phyloP scores from a whole-genome alignment of 2,797 vertebrate genomes.

The Amphiprion clarkii region DNA sequence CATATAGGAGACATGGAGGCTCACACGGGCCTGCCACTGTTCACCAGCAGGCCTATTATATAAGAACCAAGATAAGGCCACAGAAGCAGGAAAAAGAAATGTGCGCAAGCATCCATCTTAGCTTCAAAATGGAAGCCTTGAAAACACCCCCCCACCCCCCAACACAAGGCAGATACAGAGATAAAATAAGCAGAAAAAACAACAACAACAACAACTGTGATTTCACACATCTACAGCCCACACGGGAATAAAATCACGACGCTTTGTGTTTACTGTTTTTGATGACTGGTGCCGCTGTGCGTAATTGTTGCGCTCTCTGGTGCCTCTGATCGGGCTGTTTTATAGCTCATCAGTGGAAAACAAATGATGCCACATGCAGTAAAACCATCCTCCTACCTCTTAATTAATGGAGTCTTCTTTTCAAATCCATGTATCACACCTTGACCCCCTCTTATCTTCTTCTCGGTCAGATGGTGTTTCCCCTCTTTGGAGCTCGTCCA shows the following conservation, averaged over 20 bases:
- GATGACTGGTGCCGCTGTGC: neutral
- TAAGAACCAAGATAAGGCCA: constrained; percentile 70
- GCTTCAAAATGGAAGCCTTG: constrained; percentile 87
- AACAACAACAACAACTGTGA: constrained; percentile 9
- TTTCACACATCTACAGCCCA: neutral
- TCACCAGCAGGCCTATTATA: constrained; percentile 61
- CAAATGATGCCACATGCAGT: neutral
- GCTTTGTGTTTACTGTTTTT: too few relatives aligned
- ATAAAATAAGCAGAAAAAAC: too few relatives aligned
- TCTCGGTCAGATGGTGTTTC: too few relatives aligned
- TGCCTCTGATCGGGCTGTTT: neutral
- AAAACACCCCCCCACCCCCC: constrained; percentile 57
- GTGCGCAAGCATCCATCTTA: constrained; percentile 87
- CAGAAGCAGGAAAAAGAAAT: constrained; percentile 69
- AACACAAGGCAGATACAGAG: constrained; percentile 42
- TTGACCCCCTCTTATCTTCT: constrained; percentile 30
- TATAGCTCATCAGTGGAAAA: neutral
- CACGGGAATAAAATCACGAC: too few relatives aligned
- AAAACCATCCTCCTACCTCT: constrained; percentile 66
- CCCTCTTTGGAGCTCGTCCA: constrained; percentile 35
- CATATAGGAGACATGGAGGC: neutral
- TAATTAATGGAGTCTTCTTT: constrained; percentile 49
- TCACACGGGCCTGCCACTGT: constrained; percentile 5
- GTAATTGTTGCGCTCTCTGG: neutral
- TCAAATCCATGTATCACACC: constrained; percentile 69